Evolutionary conservation across 2,797 vertebrate species (phyloP).

Genomic region (Poliocrania exsul): DNA sequence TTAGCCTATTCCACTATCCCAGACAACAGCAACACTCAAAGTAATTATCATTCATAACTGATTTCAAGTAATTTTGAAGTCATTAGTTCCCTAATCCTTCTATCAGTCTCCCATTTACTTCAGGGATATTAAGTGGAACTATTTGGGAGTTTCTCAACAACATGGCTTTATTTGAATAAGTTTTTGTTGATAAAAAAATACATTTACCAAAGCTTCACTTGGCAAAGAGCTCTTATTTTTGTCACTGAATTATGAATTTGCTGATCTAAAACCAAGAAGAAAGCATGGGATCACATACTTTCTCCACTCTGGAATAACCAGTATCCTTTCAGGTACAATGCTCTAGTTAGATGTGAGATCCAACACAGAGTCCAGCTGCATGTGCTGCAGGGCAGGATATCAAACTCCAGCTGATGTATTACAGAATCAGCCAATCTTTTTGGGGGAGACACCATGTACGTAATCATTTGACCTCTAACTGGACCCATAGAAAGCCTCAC

Average conservation of each 20-base stretch:
- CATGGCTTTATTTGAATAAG: not conserved
- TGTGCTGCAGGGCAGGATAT: not conserved
- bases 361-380: not conserved
- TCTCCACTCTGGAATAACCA: not conserved
- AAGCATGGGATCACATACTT: not conserved
- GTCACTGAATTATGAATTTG: not conserved
- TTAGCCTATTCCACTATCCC: not conserved
- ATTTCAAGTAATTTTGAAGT: not conserved
- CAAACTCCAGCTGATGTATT: not conserved
- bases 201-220: not conserved
- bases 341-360: not conserved
- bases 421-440: not conserved
- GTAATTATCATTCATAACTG: not conserved
- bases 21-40: not conserved
- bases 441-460: rapidly evolving
- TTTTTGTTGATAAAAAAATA: not conserved
- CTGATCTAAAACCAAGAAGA: not conserved
- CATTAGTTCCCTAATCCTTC: not conserved
- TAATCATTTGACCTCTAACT: not conserved
- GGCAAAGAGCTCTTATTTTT: not conserved
- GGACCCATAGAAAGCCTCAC: not conserved
- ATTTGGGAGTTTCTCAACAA: not conserved
- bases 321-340: not conserved
- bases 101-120: not conserved
- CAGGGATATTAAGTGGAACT: not conserved